Evolutionary conservation across 2,797 vertebrate species (phyloP).

Genomic region (Sylvia borin): DNA sequence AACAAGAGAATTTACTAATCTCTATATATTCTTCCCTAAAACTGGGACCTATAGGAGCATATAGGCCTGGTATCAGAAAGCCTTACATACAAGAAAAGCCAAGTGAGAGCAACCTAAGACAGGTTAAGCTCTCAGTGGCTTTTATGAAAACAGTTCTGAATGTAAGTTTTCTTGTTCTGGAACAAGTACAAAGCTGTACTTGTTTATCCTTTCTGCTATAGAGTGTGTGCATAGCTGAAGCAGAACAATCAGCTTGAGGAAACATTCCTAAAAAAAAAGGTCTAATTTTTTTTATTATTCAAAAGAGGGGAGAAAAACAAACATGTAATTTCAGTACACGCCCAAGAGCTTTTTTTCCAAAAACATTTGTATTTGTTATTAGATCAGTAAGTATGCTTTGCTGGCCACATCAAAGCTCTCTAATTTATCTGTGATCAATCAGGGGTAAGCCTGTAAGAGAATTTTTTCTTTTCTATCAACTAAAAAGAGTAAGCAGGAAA

Average conservation of each 20-base stretch:
- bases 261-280: slow-evolving; percentile 43
- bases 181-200: slow-evolving; percentile 59
- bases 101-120: slow-evolving; percentile 21
- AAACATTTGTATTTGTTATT: slow-evolving; percentile 67
- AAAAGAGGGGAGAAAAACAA: slow-evolving; percentile 70
- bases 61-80: neutral
- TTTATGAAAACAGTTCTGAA: neutral
- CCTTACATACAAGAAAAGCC: neutral
- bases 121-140: neutral
- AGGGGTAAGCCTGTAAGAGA: slow-evolving; percentile 42
- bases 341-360: slow-evolving; percentile 63
- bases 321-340: slow-evolving; percentile 43
- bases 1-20: neutral
- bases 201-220: slow-evolving; percentile 59
- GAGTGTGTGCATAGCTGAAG: neutral
- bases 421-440: slow-evolving; percentile 66
- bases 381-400: slow-evolving; percentile 52
- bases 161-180: neutral
- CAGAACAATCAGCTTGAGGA: slow-evolving; percentile 66
- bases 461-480: neutral
- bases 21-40: neutral
- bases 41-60: neutral
- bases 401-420: slow-evolving; percentile 71
- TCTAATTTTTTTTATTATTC: slow-evolving; percentile 60
- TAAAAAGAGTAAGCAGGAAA: slow-evolving; percentile 35